phyloP scores from a whole-genome alignment of 2,797 vertebrate species.

The Synanceia verrucosa region DNA sequence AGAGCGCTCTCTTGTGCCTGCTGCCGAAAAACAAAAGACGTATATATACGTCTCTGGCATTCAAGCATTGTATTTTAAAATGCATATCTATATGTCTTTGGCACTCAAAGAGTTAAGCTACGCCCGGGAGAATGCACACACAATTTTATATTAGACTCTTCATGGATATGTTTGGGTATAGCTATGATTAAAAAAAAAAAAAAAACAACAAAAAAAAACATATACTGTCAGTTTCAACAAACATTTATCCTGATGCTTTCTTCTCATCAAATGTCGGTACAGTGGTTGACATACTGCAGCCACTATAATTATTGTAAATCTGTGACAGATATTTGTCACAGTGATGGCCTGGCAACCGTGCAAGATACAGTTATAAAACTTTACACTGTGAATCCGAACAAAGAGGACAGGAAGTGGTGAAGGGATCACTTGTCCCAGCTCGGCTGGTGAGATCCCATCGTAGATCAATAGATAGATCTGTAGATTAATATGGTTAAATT shows the following conservation, averaged over 20 bases:
- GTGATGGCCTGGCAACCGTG: not conserved
- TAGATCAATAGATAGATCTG: not conserved
- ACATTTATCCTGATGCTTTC: constrained; percentile 10
- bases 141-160: too few species aligned
- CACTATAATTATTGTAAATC: constrained; percentile 33
- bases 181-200: not conserved
- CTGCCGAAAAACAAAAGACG: too few species aligned
- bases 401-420: not conserved
- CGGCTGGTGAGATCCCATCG: not conserved
- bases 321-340: not conserved
- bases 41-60: too few species aligned
- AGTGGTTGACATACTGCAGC: not conserved
- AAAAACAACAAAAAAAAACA: not conserved
- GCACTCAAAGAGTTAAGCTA: too few species aligned
- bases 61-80: too few species aligned
- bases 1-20: too few species aligned
- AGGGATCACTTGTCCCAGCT: too few species aligned
- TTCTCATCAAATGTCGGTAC: not conserved
- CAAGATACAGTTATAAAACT: not conserved
- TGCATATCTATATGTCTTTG: too few species aligned
- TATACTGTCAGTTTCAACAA: not conserved
- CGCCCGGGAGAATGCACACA: too few species aligned
- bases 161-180: not conserved
- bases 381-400: too few species aligned
- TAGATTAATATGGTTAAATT: constrained; percentile 42